Evolutionary conservation across 2,888 invertebrate species (phyloP), one percentile per base, ranked within the genome.

Genomic region (Crematogaster levior): DNA sequence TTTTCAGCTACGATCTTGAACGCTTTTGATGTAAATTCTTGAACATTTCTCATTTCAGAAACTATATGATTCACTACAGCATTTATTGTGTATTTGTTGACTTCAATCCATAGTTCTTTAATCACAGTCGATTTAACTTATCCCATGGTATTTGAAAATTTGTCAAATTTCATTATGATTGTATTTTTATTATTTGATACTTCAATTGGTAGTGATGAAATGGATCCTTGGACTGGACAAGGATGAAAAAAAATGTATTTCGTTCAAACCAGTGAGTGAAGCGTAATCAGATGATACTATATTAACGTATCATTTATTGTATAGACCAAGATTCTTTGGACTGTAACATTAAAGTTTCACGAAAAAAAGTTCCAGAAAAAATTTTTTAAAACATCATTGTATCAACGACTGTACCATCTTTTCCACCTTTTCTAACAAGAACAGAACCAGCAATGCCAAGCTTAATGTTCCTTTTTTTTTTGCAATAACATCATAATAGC

Each of bases 361-460:
- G n/a, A n/a, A n/a, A n/a, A n/a, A n/a, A n/a, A n/a, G n/a, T n/a
- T n/a, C n/a, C 37, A 21, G 51, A 75, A 46, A 46, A 60, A 75
- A 75, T n/a, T 40, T 24, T 75, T 65, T 34, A 75, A 24, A 63
- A 37, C 73, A 40, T 75, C 63, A 37, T 63, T 10, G 15, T 65
- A 6, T 77, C n/a, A 15, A 77, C 27, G 27, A 18, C 12, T 63
- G 77, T 66, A n/a, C 40, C 53, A 65, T 77, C 53, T 65, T 77
- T 53, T 77, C 65, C 53, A 77, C n/a, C n/a, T n/a, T n/a, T n/a
- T n/a, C n/a, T 53, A 51, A 77, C 65, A 27, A 77, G 53, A 27
- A 3, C 40, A 12, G 27, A 51, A 40, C 77, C 65, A 24, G 0
- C 27, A 63, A 75, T 75, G 0, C 34, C 51, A 51, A 75, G 75